Conservation (phyloP, 2,113 vertebrate species). For the Callipepla californica region DNA sequence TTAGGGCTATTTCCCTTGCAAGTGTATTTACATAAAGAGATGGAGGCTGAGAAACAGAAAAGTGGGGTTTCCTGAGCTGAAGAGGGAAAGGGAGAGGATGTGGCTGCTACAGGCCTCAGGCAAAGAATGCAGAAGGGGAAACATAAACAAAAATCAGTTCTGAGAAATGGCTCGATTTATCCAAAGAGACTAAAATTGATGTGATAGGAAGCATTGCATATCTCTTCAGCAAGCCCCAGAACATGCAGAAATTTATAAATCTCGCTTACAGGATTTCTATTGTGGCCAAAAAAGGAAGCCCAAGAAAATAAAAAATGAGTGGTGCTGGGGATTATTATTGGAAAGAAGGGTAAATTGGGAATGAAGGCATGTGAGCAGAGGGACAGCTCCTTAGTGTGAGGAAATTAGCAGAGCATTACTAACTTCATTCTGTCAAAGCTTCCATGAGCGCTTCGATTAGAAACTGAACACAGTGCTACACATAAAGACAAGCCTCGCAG, state of each 20-base stretch:
- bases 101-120: conserved; percentile 16
- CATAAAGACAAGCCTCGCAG: background rate
- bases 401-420: background rate
- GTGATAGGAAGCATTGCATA: background rate
- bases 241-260: background rate
- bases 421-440: background rate
- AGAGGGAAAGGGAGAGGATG: background rate
- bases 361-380: background rate
- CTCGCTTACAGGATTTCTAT: conserved; percentile 21
- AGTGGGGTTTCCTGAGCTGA: background rate
- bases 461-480: background rate
- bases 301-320: conserved; percentile 16
- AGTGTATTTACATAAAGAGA: background rate
- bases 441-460: background rate
- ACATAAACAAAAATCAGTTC: conserved; percentile 38
- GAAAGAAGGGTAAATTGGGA: background rate
- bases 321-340: background rate
- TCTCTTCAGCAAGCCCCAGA: conserved; percentile 19
- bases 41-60: background rate
- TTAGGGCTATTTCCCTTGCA: background rate
- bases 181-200: conserved; percentile 18
- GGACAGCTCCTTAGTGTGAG: background rate
- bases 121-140: conserved; percentile 44
- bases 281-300: conserved; percentile 26
- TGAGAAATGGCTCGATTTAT: conserved; percentile 45